Conservation (phyloP, 2,888 invertebrate species). For the Bembecia ichneumoniformis region DNA sequence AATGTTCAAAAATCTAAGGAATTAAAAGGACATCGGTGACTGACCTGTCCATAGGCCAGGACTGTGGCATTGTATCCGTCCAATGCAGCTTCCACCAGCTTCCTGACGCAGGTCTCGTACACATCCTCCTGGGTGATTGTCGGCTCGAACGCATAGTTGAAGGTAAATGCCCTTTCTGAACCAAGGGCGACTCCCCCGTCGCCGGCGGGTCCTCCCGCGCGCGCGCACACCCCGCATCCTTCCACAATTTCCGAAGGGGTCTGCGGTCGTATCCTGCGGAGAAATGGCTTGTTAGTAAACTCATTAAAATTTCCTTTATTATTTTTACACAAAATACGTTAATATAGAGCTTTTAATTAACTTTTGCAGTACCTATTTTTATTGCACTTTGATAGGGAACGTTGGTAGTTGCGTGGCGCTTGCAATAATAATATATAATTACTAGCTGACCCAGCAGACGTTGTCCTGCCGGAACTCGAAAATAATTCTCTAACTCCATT, state of each 20-base stretch:
- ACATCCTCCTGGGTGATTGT: slow-evolving; percentile 80
- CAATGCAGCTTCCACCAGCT: slow-evolving; percentile 91
- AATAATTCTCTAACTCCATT: too few species aligned
- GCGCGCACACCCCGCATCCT: slow-evolving; percentile 94
- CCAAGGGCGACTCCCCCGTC: slow-evolving; percentile 95
- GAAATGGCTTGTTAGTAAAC: neutral
- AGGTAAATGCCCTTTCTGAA: slow-evolving; percentile 95
- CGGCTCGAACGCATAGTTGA: slow-evolving; percentile 95
- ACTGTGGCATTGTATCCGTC: slow-evolving; percentile 99
- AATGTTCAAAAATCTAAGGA: too few species aligned
- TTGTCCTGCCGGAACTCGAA: too few species aligned
- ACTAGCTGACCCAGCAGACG: too few species aligned
- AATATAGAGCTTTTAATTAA: too few species aligned
- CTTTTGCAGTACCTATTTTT: neutral
- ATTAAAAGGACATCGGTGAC: slow-evolving; percentile 11
- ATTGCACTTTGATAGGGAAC: neutral
- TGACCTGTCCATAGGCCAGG: slow-evolving; percentile 94
- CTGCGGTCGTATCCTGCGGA: slow-evolving; percentile 91
- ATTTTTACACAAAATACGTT: neutral
- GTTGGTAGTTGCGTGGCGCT: neutral
- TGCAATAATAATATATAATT: too few species aligned
- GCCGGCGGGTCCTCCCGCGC: slow-evolving; percentile 88
- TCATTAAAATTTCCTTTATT: neutral
- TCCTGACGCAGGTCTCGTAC: slow-evolving; percentile 87
- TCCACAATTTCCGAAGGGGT: slow-evolving; percentile 93